Evolutionary conservation across 2,888 invertebrate species (phyloP).

Genomic region (Ophonus ardosiacus): DNA sequence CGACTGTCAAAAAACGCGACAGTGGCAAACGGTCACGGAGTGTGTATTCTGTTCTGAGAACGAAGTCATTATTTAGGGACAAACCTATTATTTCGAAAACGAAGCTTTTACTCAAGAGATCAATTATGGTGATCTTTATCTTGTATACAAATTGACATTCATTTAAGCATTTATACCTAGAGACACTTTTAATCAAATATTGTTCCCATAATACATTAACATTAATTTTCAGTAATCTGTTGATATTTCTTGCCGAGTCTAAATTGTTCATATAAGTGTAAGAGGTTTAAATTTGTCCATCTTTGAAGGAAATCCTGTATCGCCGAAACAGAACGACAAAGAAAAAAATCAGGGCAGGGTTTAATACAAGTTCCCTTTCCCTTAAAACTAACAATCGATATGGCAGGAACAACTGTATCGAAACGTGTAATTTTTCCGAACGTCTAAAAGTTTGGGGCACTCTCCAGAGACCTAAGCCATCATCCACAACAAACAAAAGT

Average conservation of each 20-base stretch:
- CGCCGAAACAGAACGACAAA: neutral
- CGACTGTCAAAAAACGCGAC: too few species aligned
- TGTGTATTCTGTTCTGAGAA: too few species aligned
- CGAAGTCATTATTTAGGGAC: too few species aligned
- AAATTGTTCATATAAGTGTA: neutral
- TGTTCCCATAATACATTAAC: too few species aligned
- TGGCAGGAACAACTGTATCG: constrained; percentile 46
- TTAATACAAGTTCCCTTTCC: constrained; percentile 40
- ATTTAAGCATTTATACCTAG: too few species aligned
- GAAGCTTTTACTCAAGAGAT: too few species aligned
- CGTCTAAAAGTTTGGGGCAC: constrained; percentile 36
- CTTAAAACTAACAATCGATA: constrained; percentile 47
- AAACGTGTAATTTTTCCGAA: constrained; percentile 50
- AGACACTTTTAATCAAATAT: too few species aligned
- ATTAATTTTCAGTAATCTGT: neutral
- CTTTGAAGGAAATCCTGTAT: neutral
- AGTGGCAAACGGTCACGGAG: too few species aligned
- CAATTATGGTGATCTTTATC: too few species aligned
- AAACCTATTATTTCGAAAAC: too few species aligned
- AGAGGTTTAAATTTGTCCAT: neutral
- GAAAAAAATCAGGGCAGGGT: constrained; percentile 40
- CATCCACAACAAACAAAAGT: constrained; percentile 52
- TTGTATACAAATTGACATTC: too few species aligned
- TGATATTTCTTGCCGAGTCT: neutral
- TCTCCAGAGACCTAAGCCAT: constrained; percentile 22